Evolutionary conservation across 2,888 invertebrate species (phyloP), one percentile per base, ranked within the genome.

Genomic region (Xanthorhoe spadicearia): DNA sequence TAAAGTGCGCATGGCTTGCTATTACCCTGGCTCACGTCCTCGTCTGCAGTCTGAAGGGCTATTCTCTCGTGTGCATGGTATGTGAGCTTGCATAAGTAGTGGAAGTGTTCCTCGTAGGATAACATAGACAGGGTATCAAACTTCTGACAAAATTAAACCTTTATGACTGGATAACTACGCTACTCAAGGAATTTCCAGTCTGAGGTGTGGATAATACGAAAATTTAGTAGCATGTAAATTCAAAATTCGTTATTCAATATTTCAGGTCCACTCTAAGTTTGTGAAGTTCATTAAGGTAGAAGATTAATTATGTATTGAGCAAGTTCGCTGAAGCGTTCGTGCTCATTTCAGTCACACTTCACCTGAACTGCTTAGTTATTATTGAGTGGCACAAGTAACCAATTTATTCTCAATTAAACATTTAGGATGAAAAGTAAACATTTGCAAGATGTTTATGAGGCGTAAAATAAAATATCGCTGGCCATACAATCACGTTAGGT

Each of bases 241-340:
- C 81, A 80, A 87, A 89, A 87, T 88, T 86, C 81, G 80, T 81
- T 83, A 85, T 83, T 88, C 85, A 90, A 92, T 92, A 91, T 91
- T 91, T 92, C 82, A 92, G 83, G 76, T 84, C 86, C 90, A 92
- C 92, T 92, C 82, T 83, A 92, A 92, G 83, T 92, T 90, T 75
- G 84, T 80, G 74, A 88, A 92, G 86, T 92, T 90, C 84, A 87
- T 91, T 87, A 86, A 83, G 86, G 84, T 85, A 79, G 85, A 84
- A 87, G 87, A 90, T 91, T 89, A 85, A 84, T 85, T 83, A 82
- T 66, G 74, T 74, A 73, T 71, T 68, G 73, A 66, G 53, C 68
- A 59, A 57, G 64, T 64, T 65, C 35, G 65, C 63, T 32, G 64
- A 65, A 63, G 60, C 55, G 64, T 61, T 68, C 64, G 53, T 49